A percentile compares a stretch with the other conserved stretches of the same genome.
These are phyloP conservation scores for Nematolebias whitei DNA, from an alignment of 2,113 vertebrate genomes.

Conservation along the genomic window DNA sequence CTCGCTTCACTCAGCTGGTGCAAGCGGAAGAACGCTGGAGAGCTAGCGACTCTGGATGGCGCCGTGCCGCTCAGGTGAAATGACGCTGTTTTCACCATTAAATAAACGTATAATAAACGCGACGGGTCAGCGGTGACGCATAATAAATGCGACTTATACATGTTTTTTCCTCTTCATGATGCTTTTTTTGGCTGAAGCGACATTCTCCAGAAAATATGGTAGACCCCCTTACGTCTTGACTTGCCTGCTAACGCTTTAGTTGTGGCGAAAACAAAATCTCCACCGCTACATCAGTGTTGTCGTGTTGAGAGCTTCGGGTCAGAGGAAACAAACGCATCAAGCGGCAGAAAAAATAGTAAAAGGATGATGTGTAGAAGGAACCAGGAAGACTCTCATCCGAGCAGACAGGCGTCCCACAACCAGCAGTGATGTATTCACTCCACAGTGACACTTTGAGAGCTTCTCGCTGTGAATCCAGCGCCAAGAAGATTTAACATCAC, in stretches of 20 bases:
- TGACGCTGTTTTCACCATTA: too few relatives aligned
- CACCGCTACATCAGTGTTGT: neutral
- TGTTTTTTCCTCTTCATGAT: too few relatives aligned
- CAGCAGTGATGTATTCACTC: constrained; percentile 32
- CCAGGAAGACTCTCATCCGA: constrained; percentile 14
- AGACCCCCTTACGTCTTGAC: constrained; percentile 8
- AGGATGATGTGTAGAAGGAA: constrained; percentile 19
- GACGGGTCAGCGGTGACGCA: too few relatives aligned
- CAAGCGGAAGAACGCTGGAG: too few relatives aligned
- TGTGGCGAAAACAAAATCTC: constrained; percentile 15
- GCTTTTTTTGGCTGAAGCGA: too few relatives aligned
- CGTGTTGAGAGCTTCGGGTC: neutral
- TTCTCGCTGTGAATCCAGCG: constrained; percentile 26
- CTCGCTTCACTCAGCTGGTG: too few relatives aligned
- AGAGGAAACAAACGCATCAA: neutral
- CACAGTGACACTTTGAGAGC: constrained; percentile 23
- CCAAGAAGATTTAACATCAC: constrained; percentile 52
- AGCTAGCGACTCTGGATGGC: too few relatives aligned
- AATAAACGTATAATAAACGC: too few relatives aligned
- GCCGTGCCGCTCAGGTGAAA: too few relatives aligned
- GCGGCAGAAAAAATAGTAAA: constrained; percentile 4
- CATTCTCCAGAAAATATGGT: too few relatives aligned
- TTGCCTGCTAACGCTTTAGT: constrained; percentile 17
- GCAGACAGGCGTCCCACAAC: constrained; percentile 24
- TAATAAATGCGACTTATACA: too few relatives aligned